Evolutionary conservation across 2,797 vertebrate species (phyloP), one percentile per base, ranked within the genome.

Genomic region (Pangasius larnaudii): DNA sequence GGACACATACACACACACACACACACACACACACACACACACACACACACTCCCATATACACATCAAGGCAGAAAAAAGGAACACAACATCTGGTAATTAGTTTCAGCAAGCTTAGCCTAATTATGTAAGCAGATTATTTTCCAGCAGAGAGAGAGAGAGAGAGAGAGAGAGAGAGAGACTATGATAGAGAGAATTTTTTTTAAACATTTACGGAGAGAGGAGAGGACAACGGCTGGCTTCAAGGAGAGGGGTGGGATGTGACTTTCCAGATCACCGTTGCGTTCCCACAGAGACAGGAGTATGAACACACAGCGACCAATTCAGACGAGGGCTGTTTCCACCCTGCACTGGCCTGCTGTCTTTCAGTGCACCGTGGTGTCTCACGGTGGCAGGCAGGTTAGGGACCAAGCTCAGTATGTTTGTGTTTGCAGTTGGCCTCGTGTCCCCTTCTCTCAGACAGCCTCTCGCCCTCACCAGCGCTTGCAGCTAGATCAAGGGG

Each of bases 121-220:
- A 98, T 96, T 96, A 98, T 98, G 97, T 97, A 98, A 98, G 97
- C 97, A 98, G 97, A 98, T 98, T 98, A 98, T 97, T 98, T 96
- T 97, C 94, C 94, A 96, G 95, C 94, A 94, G 96, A 95, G 95
- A 95, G 89, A 90, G 89, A 92, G 91, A 87, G 3, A 30, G 61
- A 82, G 11, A 74, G 16, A 65, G 36, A 91, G 90, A 89, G 69
- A 51, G 86, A 90, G 2, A 30, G 61, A 82, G 11, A 74, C 39
- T 42, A 42, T 42, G 16, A 65, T 46, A 63, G 49, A 80, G 49
- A 80, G n/a, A 65, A 90, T 1, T 42, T 42, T 42, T 93, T 91
- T 91, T 88, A 91, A 90, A 92, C 90, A 91, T 95, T 94, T 93
- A 92, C 88, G 90, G 91, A 89, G 19, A 80, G 86, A 89, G 36